Percentiles rank a stretch among this genome's conserved stretches.
Evolutionary conservation across 2,888 invertebrate genomes (phyloP).

Genomic region (Cryptocephalus moraei): DNA sequence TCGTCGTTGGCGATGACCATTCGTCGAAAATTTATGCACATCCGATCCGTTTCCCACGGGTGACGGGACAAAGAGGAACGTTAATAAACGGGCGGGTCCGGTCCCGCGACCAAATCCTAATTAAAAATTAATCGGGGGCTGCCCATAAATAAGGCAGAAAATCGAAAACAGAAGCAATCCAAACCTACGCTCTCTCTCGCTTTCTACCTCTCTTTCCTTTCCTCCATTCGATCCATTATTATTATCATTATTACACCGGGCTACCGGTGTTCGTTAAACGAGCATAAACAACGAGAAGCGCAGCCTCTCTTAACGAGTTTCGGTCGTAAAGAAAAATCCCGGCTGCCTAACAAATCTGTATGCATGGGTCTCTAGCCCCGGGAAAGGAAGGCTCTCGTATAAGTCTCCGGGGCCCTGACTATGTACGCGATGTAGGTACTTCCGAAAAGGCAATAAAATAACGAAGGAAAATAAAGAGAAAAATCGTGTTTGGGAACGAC

Average conservation of each 20-base stretch:
- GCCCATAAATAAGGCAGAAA: background rate
- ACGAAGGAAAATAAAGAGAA: no score
- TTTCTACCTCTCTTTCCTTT: no score
- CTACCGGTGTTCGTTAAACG: constrained; percentile 2
- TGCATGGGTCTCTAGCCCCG: background rate
- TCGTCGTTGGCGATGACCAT: no score
- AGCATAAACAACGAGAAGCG: background rate
- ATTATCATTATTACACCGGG: background rate
- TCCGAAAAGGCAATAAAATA: no score
- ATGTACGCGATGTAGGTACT: no score
- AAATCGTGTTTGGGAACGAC: no score
- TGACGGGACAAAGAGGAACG: background rate
- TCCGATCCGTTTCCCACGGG: background rate
- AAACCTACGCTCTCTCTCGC: no score
- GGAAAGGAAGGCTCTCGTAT: background rate
- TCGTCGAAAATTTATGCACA: background rate
- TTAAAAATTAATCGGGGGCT: background rate
- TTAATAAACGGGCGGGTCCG: no score
- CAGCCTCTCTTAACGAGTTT: constrained; percentile 4
- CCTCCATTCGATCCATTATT: no score
- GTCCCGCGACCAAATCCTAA: background rate
- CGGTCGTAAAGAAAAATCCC: constrained; percentile 4
- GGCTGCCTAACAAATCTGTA: constrained; percentile 11
- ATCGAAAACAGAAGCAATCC: background rate
- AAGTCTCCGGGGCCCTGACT: no score